phyloP scores from a whole-genome alignment of 2,888 invertebrate species.

The Sinhomidia bicolor region DNA sequence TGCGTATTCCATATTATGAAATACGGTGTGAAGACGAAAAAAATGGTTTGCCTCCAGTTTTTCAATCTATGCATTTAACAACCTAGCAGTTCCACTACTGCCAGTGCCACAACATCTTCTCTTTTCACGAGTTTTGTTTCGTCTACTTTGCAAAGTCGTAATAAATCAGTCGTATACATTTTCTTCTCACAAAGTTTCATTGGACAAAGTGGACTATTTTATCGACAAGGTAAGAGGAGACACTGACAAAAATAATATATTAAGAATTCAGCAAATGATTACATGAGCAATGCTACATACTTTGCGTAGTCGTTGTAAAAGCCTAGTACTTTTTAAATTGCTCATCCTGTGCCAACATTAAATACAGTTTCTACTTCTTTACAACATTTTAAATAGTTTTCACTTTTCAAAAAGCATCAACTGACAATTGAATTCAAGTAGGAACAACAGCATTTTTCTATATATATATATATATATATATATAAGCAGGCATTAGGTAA shows the following conservation, averaged over 20 bases:
- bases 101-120: constrained; percentile 23
- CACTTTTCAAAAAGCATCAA: too few relatives aligned
- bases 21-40: neutral
- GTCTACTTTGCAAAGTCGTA: neutral
- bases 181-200: neutral
- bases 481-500: too few relatives aligned
- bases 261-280: neutral
- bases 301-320: neutral
- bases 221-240: neutral
- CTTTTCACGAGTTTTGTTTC: neutral
- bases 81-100: neutral
- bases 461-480: too few relatives aligned
- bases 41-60: constrained; percentile 41
- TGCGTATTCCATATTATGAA: neutral
- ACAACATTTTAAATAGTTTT: too few relatives aligned
- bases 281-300: neutral
- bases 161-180: neutral
- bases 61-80: neutral
- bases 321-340: too few relatives aligned
- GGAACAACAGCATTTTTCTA: too few relatives aligned
- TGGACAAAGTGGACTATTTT: neutral
- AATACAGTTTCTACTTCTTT: too few relatives aligned
- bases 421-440: too few relatives aligned
- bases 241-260: neutral
- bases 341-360: too few relatives aligned